These are phyloP conservation scores for Pseudopipra pipra DNA, from an alignment of 2,113 vertebrate genomes.

Conservation along the genomic window DNA sequence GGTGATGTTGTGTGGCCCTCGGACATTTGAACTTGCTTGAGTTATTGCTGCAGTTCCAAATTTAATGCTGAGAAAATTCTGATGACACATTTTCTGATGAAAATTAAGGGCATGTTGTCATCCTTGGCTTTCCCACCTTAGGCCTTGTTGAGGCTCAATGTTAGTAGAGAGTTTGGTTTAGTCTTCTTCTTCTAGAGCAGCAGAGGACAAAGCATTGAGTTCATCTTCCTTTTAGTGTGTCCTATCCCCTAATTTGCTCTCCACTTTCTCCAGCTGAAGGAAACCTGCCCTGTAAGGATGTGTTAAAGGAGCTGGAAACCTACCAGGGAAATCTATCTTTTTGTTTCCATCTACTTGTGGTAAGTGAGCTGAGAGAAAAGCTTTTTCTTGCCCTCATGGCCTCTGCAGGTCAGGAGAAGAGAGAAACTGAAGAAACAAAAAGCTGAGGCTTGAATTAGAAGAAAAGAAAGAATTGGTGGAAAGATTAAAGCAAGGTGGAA, in stretches of 20 bases:
- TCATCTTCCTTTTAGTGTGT: not conserved
- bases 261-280: not conserved
- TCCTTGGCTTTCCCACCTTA: not conserved
- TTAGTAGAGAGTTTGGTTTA: not conserved
- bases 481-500: not conserved
- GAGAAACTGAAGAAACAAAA: not conserved
- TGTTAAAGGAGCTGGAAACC: not conserved
- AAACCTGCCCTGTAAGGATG: not conserved
- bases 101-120: not conserved
- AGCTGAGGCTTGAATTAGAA: not conserved
- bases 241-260: not conserved
- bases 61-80: not conserved
- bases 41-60: not conserved
- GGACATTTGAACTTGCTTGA: not conserved
- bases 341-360: not conserved
- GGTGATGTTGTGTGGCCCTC: not conserved
- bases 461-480: not conserved
- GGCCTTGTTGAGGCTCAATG: not conserved
- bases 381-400: not conserved
- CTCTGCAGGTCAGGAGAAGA: not conserved
- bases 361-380: not conserved
- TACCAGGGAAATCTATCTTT: not conserved
- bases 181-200: not conserved
- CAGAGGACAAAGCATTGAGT: not conserved
- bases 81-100: not conserved